Conservation (phyloP, 2,888 invertebrate genomes). For the Deilephila elpenor region DNA sequence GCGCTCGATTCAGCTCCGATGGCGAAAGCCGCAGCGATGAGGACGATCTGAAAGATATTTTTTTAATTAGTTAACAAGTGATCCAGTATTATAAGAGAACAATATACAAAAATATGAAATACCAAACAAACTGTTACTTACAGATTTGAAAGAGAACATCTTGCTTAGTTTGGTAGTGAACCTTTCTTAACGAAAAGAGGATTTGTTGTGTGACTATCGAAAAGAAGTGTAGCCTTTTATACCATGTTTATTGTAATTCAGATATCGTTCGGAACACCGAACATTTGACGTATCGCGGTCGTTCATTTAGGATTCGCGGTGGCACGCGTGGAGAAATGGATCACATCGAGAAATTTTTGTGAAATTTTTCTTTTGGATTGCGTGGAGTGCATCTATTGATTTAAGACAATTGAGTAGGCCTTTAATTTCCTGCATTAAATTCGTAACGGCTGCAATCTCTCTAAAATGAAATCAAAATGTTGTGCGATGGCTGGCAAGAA, state of each 20-base stretch:
- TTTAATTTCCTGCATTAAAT: neutral
- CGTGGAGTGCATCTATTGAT: conserved; percentile 43
- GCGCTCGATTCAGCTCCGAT: conserved; percentile 70
- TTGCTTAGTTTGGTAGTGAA: conserved; percentile 70
- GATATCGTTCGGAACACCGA: conserved; percentile 68
- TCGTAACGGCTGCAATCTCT: too few species aligned
- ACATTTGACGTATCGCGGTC: conserved; percentile 75
- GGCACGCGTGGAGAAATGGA: conserved; percentile 79
- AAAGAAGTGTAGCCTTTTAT: conserved; percentile 75
- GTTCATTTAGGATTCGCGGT: conserved; percentile 78
- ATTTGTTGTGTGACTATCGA: conserved; percentile 70
- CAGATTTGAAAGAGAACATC: conserved; percentile 82
- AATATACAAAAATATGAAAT: neutral
- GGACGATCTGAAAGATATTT: conserved; percentile 67
- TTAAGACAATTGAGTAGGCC: conserved; percentile 15
- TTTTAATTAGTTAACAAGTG: conserved; percentile 18
- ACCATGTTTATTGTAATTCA: conserved; percentile 78
- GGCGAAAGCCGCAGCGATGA: conserved; percentile 71
- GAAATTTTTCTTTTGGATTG: conserved; percentile 58
- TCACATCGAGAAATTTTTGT: conserved; percentile 75
- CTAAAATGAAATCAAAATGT: neutral
- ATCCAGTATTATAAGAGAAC: neutral
- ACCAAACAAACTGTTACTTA: conserved; percentile 52
- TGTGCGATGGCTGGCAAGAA: too few species aligned
- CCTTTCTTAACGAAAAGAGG: conserved; percentile 78